Percentiles rank a stretch among this genome's conserved stretches.
phyloP scores from a whole-genome alignment of 2,888 invertebrate genomes.

The Chloroclystis v-ata region DNA sequence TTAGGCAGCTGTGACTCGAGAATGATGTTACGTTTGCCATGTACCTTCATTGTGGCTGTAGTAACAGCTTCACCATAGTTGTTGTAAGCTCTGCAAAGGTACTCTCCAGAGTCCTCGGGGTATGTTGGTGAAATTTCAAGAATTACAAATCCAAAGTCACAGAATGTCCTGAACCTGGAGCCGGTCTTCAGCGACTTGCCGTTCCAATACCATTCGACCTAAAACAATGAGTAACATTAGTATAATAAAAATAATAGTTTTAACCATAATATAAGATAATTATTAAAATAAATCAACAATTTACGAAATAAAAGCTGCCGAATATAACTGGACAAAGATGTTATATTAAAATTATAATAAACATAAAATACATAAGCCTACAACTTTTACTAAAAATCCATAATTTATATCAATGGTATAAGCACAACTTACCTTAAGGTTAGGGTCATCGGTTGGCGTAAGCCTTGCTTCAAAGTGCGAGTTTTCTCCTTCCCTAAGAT shows the following conservation, averaged over 20 bases:
- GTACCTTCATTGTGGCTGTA: constrained; percentile 91
- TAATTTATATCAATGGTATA: too few species aligned
- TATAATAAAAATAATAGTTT: neutral
- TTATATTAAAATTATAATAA: too few species aligned
- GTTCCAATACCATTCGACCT: constrained; percentile 97
- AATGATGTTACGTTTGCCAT: constrained; percentile 94
- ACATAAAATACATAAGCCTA: too few species aligned
- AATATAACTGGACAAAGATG: too few species aligned
- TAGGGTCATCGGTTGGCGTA: constrained; percentile 93
- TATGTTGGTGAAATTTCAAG: constrained; percentile 98
- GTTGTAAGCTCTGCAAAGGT: constrained; percentile 91
- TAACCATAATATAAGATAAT: neutral
- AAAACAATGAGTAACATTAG: constrained; percentile 19
- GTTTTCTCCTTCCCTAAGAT: constrained; percentile 92
- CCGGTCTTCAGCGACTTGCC: constrained; percentile 92
- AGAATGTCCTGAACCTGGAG: constrained; percentile 96
- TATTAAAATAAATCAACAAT: too few species aligned
- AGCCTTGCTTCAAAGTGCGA: constrained; percentile 93
- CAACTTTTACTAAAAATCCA: too few species aligned
- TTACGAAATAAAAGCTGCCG: too few species aligned
- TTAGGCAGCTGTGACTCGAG: constrained; percentile 94
- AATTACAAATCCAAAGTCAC: constrained; percentile 98
- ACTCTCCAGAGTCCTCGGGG: constrained; percentile 96
- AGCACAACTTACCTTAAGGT: constrained; percentile 81
- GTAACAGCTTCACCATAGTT: constrained; percentile 95